Evolutionary conservation across 2,888 invertebrate genomes (phyloP).

Genomic region (Andricus curvator): DNA sequence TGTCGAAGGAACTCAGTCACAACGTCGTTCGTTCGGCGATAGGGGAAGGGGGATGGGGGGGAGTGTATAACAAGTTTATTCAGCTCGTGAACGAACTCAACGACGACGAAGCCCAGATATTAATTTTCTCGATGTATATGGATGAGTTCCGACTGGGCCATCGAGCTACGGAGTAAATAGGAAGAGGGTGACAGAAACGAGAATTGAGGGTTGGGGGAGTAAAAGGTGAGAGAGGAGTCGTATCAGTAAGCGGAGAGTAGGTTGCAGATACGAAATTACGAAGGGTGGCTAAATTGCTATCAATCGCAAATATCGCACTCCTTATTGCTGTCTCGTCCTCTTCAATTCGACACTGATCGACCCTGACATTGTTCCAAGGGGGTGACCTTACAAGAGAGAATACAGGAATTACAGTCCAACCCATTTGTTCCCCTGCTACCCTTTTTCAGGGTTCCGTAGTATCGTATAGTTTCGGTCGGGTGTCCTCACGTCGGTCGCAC

Average conservation of each 20-base stretch:
- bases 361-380: not conserved
- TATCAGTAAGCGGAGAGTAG: conserved; percentile 20
- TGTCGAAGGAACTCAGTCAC: not conserved
- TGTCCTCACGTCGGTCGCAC: too few species aligned
- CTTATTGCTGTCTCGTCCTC: conserved; percentile 21
- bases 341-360: conserved; percentile 18
- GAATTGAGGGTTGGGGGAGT: conserved; percentile 43
- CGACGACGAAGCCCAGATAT: conserved; percentile 69
- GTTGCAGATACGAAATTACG: conserved; percentile 24
- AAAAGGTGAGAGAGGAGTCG: conserved; percentile 8
- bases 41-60: not conserved
- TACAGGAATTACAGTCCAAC: too few species aligned
- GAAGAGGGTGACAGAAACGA: conserved; percentile 41
- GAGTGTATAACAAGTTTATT: conserved; percentile 69
- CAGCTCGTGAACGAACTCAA: conserved; percentile 66
- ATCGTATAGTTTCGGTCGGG: too few species aligned
- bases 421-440: too few species aligned
- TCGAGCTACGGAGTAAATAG: conserved; percentile 44
- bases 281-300: conserved; percentile 34
- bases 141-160: conserved; percentile 70
- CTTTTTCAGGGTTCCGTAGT: too few species aligned
- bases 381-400: not conserved
- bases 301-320: conserved; percentile 11
- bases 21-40: too few species aligned
- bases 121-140: conserved; percentile 77